Evolutionary conservation across 2,888 invertebrate genomes (phyloP), one percentile per base, ranked within the genome.

Genomic region (Napeogenes sylphis): DNA sequence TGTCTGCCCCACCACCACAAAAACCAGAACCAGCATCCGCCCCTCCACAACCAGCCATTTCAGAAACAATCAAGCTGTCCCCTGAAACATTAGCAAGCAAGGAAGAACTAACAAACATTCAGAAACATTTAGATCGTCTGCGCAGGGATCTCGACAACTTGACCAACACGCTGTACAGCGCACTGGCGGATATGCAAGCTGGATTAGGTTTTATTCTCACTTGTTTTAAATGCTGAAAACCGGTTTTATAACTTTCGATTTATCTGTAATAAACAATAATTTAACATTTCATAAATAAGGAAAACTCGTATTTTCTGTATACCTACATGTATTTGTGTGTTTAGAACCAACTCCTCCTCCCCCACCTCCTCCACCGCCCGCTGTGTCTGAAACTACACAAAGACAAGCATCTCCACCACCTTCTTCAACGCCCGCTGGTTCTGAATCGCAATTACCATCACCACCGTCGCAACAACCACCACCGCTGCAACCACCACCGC

Each of bases 61-160:
- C 51, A 4, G 33, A 45, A 30, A 47, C 13, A 8, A 45, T 30
- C 32, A 12, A 14, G 13, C 42, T 60, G 51, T 55, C n/a, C 32
- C 38, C 13, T 1, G 54, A 35, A n/a, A 61, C 54, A 57, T 14
- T 54, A 2, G 61, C 60, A 4, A 67, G 69, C 5, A 71, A 68
- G 56, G 75, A 76, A 4, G 80, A 82, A 0, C 32, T 80, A 10
- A 64, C 60, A 2, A 66, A 62, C 2, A 45, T 81, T 14, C 68
- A 75, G 55, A 58, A 55, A 3, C 65, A 70, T 6, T 54, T 82
- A n/a, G 66, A 74, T 2, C 71, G 65, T 3, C 65, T 82, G 32
- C 75, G 76, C 30, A 62, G 55, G 3, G 81, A 83, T 45, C 68
- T 82, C 1, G 79, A 82, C 42, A 72, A 75, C n/a, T 70, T 84